Conservation (phyloP, 2,797 vertebrate species). For the Triplophysa bombifrons region DNA sequence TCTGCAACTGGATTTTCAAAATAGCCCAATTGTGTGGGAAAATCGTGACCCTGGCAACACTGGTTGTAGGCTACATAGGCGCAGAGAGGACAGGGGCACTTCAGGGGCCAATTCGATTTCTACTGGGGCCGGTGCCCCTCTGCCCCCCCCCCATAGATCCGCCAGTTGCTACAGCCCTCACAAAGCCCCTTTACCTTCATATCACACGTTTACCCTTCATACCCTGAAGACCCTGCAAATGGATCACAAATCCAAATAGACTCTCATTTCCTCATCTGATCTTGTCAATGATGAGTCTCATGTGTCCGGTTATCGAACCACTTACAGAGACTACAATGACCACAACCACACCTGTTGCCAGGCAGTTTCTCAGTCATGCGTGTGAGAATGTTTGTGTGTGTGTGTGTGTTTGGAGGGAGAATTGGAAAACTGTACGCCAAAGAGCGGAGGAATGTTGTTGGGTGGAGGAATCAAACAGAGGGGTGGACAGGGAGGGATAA, state of each 20-base stretch:
- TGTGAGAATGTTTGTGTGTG: conserved; percentile 21
- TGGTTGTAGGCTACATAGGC: too few relatives aligned
- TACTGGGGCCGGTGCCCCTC: too few relatives aligned
- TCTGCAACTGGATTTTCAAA: too few relatives aligned
- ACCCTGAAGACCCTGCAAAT: background rate
- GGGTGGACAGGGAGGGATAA: conserved; percentile 2
- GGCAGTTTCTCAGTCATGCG: conserved; percentile 19
- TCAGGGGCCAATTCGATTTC: too few relatives aligned
- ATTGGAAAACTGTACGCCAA: conserved; percentile 28
- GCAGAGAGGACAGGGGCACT: too few relatives aligned
- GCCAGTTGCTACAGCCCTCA: too few relatives aligned
- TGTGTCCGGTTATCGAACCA: conserved; percentile 18
- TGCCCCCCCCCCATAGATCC: too few relatives aligned
- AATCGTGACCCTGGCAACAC: too few relatives aligned
- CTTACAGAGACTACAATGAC: background rate
- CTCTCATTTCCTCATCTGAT: background rate
- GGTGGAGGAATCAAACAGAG: conserved; percentile 28
- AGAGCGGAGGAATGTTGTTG: conserved; percentile 43
- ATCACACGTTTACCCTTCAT: background rate
- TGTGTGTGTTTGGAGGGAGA: conserved; percentile 46
- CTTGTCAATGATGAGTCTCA: background rate
- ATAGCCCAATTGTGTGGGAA: too few relatives aligned
- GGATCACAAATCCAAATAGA: background rate
- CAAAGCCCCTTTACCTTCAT: background rate
- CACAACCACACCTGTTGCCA: conserved; percentile 22